phyloP scores from a whole-genome alignment of 2,888 invertebrate genomes.

The Agrotis puta region DNA sequence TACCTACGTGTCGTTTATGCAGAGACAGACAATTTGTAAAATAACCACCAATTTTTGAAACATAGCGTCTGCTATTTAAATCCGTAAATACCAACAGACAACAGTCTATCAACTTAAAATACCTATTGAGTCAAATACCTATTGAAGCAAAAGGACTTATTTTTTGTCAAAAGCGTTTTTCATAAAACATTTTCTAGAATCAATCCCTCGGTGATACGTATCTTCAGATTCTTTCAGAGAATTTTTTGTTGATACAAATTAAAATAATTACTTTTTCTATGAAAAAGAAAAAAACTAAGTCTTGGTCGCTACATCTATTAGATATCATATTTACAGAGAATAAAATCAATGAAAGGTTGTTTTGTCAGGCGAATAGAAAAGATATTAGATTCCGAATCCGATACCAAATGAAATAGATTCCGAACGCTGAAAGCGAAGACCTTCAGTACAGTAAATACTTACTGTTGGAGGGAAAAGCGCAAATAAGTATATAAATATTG shows the following conservation, averaged over 20 bases:
- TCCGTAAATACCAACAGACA: background rate
- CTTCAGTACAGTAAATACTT: constrained; percentile 12
- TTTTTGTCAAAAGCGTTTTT: background rate
- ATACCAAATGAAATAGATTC: constrained; percentile 12
- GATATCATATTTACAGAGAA: background rate
- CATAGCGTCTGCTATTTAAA: background rate
- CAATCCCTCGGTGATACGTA: background rate
- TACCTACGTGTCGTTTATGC: too few species aligned
- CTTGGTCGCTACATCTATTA: background rate
- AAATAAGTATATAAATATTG: background rate
- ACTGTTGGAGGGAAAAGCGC: background rate
- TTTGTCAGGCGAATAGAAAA: background rate
- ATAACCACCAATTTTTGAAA: background rate
- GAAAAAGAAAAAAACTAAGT: background rate
- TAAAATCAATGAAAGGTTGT: constrained; percentile 5
- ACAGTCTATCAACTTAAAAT: background rate
- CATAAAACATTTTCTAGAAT: too few species aligned
- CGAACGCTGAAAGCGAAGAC: background rate
- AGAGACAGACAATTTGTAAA: too few species aligned
- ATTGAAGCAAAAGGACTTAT: background rate
- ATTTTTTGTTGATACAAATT: background rate
- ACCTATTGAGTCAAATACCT: background rate
- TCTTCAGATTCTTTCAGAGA: background rate
- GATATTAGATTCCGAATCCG: constrained; percentile 5
- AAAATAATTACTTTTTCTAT: too few species aligned